Base-by-base conservation (phyloP, 1,140 invertebrate species). In the Batillaria attramentaria region DNA sequence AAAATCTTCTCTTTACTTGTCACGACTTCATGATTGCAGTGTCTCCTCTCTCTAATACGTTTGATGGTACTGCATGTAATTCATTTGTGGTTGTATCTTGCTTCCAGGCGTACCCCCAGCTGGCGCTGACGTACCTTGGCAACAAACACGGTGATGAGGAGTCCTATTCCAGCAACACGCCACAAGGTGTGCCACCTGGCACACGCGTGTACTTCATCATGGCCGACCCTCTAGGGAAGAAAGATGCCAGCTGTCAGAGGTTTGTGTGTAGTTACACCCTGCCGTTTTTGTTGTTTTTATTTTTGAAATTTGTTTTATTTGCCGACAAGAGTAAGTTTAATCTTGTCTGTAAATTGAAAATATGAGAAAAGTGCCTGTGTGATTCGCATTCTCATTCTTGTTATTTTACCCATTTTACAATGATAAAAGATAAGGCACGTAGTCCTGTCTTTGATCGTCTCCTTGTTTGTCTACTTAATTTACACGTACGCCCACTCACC, bases 51-150 rank as follows among this genome's bases (percentile, higher is more conserved):
- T 50, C 46, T 50, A 13, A 24, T 13, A 50, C 10, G 10, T 50
- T 50, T 50, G 46, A 24, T 50, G 46, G 10, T 50, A 50, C 46
- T 50, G 46, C 46, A 50, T 24, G 46, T 50, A 50, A 50, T 66
- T 66, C 18, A n/a, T 13, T 60, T 28, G 31, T 60, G 57, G 10
- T 62, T 42, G 31, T 66, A 72, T 62, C 69, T 60, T n/a, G n/a
- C 65, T 84, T 84, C 6, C 57, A 91, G 90, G 82, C 85, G 13
- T 78, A 89, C 50, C 86, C 87, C 18, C 82, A 87, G 18, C 75
- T 89, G 10, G 78, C 85, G 6, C 62, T 91, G 75, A 91, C 90
- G 0, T 89, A 87, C 75, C 77, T 88, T 16, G 87, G 87, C 42
- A 83, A 84, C 50, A 85, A 85, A 72, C 78, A 75, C 50, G 83